phyloP scores from a whole-genome alignment of 2,113 vertebrate species.

The Ranitomeya imitator region DNA sequence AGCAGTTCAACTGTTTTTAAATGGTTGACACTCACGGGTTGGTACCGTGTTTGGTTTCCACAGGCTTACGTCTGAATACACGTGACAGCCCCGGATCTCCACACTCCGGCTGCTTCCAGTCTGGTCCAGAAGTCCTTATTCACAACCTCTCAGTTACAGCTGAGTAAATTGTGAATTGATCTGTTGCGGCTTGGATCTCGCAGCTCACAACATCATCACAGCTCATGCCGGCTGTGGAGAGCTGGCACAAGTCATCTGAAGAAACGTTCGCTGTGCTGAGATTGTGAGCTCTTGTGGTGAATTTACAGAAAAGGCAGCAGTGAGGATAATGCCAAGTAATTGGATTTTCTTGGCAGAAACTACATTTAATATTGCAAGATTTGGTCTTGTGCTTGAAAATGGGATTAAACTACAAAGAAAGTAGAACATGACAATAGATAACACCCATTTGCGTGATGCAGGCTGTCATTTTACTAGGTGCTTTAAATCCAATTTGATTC shows the following conservation, averaged over 20 bases:
- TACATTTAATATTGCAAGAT: constrained; percentile 33
- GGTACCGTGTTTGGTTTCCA: constrained; percentile 33
- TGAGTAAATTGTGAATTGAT: constrained; percentile 58
- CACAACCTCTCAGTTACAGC: constrained; percentile 54
- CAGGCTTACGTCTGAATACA: constrained; percentile 43
- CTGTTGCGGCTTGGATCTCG: constrained; percentile 37
- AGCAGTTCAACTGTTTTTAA: constrained; percentile 52
- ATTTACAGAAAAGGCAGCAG: background rate
- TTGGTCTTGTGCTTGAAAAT: constrained; percentile 30
- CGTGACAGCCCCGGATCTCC: constrained; percentile 33
- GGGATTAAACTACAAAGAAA: constrained; percentile 18
- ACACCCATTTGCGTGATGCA: background rate
- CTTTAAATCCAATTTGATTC: constrained; percentile 43
- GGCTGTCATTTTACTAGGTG: constrained; percentile 18
- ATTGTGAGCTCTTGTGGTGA: constrained; percentile 43
- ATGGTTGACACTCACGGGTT: constrained; percentile 41
- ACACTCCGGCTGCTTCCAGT: constrained; percentile 9
- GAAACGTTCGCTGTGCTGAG: background rate
- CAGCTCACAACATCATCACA: constrained; percentile 43
- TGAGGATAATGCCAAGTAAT: constrained; percentile 6
- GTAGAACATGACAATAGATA: constrained; percentile 36
- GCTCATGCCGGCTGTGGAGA: constrained; percentile 15
- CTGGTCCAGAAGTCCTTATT: constrained; percentile 50
- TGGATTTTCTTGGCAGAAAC: constrained; percentile 37
- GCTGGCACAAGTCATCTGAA: background rate